Evolutionary conservation across 2,797 vertebrate species (phyloP), one percentile per base, ranked within the genome.

Genomic region (Liasis olivaceus): DNA sequence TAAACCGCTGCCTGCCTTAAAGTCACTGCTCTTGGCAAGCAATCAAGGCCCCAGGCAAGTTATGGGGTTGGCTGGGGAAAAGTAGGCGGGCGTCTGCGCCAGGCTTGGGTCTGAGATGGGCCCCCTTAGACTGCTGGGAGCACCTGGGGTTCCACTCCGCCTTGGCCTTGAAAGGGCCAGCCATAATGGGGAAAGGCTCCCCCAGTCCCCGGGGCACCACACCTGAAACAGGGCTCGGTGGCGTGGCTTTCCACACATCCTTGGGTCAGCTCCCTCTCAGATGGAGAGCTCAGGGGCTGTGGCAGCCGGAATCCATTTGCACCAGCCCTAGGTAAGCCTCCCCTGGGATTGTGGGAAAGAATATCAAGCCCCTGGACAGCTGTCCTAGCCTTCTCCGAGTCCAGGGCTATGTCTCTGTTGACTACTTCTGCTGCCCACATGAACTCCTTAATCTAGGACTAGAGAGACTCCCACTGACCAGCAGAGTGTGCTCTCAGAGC

Each of bases 1-100:
- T 66, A 92, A 26, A 64, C 93, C 28, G 92, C 91, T 36, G 95
- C 94, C 92, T 92, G 60, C 94, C 89, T 94, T 94, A 66, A 47
- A 81, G 22, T 24, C 20, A 1, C 72, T 47, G 3, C 36, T 9
- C 3, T 42, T 24, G 8, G 36, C 8, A 3, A 77, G 36, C 51
- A 54, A 1, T 54, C 51, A 54, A 54, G 51, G 51, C 8, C 42
- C 22, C 24, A 9, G 42, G 4, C 20, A 4, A 81, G 42, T 20
- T 20, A 22, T 0, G 0, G 20, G 72, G 42, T 47, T 47, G 22
- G 36, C 72, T 81, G 20, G 36, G 36, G 36, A 47, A 47, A 24
- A 4, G 20, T 47, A 47, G 24, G 31, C 8, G 1, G 31, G 69
- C 31, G 12, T 66, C 11, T 28, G 63, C 3, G 14, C 5, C 1